Percentiles rank a stretch among this genome's conserved stretches.
phyloP scores from a whole-genome alignment of 2,113 vertebrate species.

The Dromiciops gliroides region DNA sequence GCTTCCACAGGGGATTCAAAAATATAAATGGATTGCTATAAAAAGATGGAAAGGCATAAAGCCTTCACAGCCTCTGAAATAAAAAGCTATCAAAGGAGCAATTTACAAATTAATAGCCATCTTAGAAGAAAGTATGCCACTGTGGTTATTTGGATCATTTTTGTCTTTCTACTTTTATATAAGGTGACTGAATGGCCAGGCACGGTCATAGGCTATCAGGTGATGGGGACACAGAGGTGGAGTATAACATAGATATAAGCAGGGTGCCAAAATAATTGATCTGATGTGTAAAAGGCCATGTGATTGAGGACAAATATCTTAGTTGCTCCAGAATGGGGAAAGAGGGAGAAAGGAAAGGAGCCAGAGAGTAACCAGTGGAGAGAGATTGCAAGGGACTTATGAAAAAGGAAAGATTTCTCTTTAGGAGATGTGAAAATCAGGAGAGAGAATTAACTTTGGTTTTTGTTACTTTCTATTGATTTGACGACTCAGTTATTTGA shows the following conservation, averaged over 20 bases:
- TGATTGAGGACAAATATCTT: not conserved
- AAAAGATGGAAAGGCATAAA: not conserved
- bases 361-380: not conserved
- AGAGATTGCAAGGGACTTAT: not conserved
- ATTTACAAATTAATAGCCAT: not conserved
- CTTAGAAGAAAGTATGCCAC: not conserved
- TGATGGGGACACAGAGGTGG: not conserved
- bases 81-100: not conserved
- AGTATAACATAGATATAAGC: not conserved
- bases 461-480: not conserved
- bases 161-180: not conserved
- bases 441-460: too few species aligned
- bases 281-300: not conserved
- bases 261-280: not conserved
- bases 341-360: not conserved
- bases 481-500: not conserved
- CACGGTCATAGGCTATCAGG: too few species aligned
- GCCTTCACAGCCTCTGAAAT: conserved; percentile 4
- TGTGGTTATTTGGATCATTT: not conserved
- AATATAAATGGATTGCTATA: not conserved
- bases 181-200: not conserved
- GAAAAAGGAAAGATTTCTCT: not conserved
- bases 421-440: not conserved
- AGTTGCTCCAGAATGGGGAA: too few species aligned
- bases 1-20: not conserved